Evolutionary conservation across 2,888 invertebrate genomes (phyloP).

Genomic region (Leistus spinibarbis): DNA sequence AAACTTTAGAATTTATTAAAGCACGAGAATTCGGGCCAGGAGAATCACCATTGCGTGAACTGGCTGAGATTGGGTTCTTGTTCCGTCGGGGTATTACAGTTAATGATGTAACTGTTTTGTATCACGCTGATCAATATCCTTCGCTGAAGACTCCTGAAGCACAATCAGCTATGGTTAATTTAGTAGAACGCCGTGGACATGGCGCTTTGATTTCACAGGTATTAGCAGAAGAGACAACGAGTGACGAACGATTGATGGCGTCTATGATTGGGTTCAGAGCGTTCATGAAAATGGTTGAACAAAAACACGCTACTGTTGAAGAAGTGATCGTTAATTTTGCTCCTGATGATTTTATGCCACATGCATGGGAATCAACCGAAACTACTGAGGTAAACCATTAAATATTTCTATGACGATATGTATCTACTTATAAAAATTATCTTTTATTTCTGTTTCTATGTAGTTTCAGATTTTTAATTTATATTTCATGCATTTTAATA

Average conservation of each 20-base stretch:
- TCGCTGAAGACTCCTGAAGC: conserved; percentile 80
- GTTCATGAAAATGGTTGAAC: conserved; percentile 83
- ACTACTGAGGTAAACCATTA: conserved; percentile 65
- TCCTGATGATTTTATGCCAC: conserved; percentile 82
- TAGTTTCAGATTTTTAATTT: background rate
- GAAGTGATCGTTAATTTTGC: conserved; percentile 82
- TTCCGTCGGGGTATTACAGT: conserved; percentile 77
- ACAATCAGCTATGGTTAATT: conserved; percentile 81
- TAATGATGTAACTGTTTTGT: conserved; percentile 77
- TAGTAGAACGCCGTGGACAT: conserved; percentile 84
- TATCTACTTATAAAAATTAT: background rate
- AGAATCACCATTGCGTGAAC: conserved; percentile 76
- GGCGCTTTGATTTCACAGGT: conserved; percentile 82
- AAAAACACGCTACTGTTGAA: conserved; percentile 80
- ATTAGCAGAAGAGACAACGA: conserved; percentile 77
- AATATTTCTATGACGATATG: conserved; percentile 53
- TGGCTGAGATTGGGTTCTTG: conserved; percentile 82
- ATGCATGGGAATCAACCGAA: conserved; percentile 80
- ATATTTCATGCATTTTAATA: background rate
- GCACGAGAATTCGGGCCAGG: conserved; percentile 82
- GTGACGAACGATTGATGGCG: conserved; percentile 77
- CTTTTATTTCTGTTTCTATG: background rate
- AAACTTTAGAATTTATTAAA: conserved; percentile 74
- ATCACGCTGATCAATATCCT: conserved; percentile 79
- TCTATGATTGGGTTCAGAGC: conserved; percentile 85